A percentile compares a stretch with the other conserved stretches of the same genome.
phyloP scores from a whole-genome alignment of 2,888 invertebrate species.

The Cephus sareptanus region DNA sequence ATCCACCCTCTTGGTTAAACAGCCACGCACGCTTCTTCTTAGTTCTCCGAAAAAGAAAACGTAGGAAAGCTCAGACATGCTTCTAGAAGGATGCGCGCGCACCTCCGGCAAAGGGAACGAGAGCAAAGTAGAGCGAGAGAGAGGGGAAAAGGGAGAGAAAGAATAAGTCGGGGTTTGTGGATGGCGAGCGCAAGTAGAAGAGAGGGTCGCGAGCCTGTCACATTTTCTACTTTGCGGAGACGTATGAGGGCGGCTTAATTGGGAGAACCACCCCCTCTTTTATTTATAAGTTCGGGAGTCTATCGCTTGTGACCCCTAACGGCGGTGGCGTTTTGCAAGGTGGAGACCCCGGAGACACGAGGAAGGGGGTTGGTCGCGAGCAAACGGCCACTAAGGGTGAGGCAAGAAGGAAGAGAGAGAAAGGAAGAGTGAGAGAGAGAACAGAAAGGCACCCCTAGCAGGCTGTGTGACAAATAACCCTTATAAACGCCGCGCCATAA shows the following conservation, averaged over 20 bases:
- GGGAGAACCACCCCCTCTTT: slow-evolving; percentile 53
- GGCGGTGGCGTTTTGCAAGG: background rate
- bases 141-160: slow-evolving; percentile 10
- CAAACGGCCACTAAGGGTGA: slow-evolving; percentile 26
- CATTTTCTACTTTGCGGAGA: slow-evolving; percentile 63
- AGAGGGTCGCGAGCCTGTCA: slow-evolving; percentile 47
- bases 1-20: slow-evolving; percentile 61
- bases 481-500: slow-evolving; percentile 61
- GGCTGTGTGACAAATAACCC: slow-evolving; percentile 62
- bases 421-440: slow-evolving; percentile 28
- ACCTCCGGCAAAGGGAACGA: background rate
- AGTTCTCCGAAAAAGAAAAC: slow-evolving; percentile 15
- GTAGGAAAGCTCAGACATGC: background rate
- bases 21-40: slow-evolving; percentile 56
- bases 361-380: background rate
- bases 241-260: slow-evolving; percentile 62
- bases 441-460: slow-evolving; percentile 21
- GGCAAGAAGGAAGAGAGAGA: slow-evolving; percentile 17
- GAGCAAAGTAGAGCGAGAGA: slow-evolving; percentile 10
- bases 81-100: background rate
- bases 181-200: slow-evolving; percentile 21
- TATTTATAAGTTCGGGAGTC: slow-evolving; percentile 64
- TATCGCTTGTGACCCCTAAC: slow-evolving; percentile 43
- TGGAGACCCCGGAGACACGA: background rate
- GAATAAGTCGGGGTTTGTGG: slow-evolving; percentile 6